Evolutionary conservation across 1,140 invertebrate genomes (phyloP).

Genomic region (Trachymyrmex cornetzi): DNA sequence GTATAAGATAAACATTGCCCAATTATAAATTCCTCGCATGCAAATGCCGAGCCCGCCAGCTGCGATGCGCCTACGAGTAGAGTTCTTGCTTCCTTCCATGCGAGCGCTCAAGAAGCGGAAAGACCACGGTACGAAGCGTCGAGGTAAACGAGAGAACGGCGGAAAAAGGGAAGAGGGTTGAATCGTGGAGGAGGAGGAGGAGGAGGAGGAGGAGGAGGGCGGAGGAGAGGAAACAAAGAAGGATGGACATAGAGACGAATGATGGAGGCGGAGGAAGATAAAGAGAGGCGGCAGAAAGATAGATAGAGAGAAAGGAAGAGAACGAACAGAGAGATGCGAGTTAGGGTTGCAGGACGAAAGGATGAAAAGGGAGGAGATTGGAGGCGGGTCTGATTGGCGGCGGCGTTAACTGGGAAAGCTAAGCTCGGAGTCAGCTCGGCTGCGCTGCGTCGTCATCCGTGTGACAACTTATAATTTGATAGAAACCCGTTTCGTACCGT

Average conservation of each 20-base stretch:
- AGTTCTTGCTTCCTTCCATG: constrained; percentile 67
- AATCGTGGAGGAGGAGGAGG: not conserved
- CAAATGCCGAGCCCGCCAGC: constrained; percentile 68
- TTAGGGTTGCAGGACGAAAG: constrained; percentile 60
- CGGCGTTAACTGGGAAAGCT: constrained; percentile 81
- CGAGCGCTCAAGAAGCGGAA: constrained; percentile 71
- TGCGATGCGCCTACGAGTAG: constrained; percentile 43
- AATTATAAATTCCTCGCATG: constrained; percentile 79
- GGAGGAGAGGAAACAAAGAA: constrained; percentile 20
- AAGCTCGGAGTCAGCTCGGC: constrained; percentile 77
- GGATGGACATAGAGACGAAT: constrained; percentile 22
- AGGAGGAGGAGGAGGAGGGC: not conserved
- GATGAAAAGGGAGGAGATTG: constrained; percentile 61
- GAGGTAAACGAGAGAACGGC: constrained; percentile 38
- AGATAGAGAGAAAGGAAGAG: constrained; percentile 71
- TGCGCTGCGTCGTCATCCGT: constrained; percentile 79
- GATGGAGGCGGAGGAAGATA: constrained; percentile 39
- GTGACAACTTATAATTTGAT: constrained; percentile 85
- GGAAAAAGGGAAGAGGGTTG: constrained; percentile 21
- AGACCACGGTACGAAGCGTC: constrained; percentile 59
- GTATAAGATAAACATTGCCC: constrained; percentile 75
- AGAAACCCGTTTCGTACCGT: constrained; percentile 76
- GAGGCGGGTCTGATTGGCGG: constrained; percentile 77
- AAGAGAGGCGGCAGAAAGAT: not conserved
- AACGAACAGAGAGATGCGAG: constrained; percentile 48